Evolutionary conservation across 2,888 invertebrate genomes (phyloP).

Genomic region (Synergus laeviventris): DNA sequence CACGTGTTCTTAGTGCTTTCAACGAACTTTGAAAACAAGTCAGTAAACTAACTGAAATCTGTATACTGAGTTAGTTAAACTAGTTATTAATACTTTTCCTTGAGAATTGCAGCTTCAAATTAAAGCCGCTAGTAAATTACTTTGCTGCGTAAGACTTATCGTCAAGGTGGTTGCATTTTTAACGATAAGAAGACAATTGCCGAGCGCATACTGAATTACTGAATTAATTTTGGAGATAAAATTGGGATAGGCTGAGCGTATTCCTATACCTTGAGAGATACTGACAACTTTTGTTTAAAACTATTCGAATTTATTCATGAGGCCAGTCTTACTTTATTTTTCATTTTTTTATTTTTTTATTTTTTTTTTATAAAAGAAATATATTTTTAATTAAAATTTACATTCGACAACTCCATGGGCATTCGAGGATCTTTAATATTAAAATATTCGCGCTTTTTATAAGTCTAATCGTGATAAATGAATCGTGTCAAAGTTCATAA

Average conservation of each 20-base stretch:
- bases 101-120: background rate
- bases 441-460: background rate
- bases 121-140: background rate
- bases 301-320: background rate
- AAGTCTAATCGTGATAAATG: background rate
- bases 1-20: background rate
- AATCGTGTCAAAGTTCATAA: conserved; percentile 25
- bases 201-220: background rate
- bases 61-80: too few species aligned
- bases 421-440: background rate
- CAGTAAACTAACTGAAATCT: conserved; percentile 10
- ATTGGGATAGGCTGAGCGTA: background rate
- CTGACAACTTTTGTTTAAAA: background rate
- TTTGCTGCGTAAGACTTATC: background rate
- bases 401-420: background rate
- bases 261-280: background rate
- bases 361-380: background rate
- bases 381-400: background rate
- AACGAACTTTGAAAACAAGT: background rate
- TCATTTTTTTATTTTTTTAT: too few species aligned
- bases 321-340: background rate
- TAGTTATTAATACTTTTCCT: background rate
- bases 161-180: background rate
- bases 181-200: conserved; percentile 5
- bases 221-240: conserved; percentile 8